Percentiles rank a stretch among this genome's conserved stretches.
phyloP scores from a whole-genome alignment of 1,140 invertebrate species.

The Bombus sylvicola region DNA sequence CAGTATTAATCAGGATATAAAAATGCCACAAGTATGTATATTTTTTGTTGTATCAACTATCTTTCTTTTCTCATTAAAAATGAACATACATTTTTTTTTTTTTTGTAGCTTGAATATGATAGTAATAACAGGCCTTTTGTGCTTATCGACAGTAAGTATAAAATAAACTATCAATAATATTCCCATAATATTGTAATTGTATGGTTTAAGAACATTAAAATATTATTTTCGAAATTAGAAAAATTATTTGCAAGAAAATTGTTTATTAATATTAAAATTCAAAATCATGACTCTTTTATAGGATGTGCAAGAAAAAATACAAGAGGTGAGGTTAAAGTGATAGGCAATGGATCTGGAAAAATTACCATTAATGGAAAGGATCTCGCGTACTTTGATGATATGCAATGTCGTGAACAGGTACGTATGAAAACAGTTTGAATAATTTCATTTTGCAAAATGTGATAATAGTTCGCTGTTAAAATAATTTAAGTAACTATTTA shows the following conservation, averaged over 20 bases:
- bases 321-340: slow-evolving; percentile 86
- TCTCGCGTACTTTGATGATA: slow-evolving; percentile 89
- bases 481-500: neutral
- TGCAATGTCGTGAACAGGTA: slow-evolving; percentile 90
- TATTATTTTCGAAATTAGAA: neutral
- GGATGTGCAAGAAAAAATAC: slow-evolving; percentile 89
- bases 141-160: slow-evolving; percentile 59
- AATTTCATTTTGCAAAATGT: neutral
- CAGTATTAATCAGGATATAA: slow-evolving; percentile 82
- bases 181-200: neutral
- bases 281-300: slow-evolving; percentile 72
- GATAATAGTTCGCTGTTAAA: neutral
- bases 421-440: slow-evolving; percentile 67
- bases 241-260: neutral
- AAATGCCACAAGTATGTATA: slow-evolving; percentile 80
- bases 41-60: slow-evolving; percentile 42
- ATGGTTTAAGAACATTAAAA: no score
- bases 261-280: neutral
- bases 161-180: slow-evolving; percentile 12
- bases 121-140: slow-evolving; percentile 64
- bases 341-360: slow-evolving; percentile 90
- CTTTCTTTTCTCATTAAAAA: slow-evolving; percentile 15
- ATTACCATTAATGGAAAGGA: slow-evolving; percentile 92
- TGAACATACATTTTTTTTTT: slow-evolving; percentile 33
- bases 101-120: slow-evolving; percentile 63